Conservation (phyloP, 2,113 vertebrate genomes). For the Scophthalmus maximus region DNA sequence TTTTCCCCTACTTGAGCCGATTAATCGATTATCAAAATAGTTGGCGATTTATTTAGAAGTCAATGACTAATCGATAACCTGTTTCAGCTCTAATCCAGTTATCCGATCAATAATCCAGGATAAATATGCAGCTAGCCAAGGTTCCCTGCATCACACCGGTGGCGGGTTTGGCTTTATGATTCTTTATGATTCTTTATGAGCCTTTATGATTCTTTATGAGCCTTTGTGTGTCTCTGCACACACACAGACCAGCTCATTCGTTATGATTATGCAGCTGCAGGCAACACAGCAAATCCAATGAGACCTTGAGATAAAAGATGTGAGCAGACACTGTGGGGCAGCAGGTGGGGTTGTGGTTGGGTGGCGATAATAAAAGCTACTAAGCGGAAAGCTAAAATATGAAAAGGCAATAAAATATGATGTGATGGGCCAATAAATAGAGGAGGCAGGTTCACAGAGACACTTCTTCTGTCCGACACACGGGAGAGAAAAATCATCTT, state of each 20-base stretch:
- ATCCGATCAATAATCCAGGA: neutral
- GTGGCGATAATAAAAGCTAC: constrained; percentile 29
- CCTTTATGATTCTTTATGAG: neutral
- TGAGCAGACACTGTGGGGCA: constrained; percentile 25
- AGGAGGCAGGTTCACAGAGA: constrained; percentile 16
- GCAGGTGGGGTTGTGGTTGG: constrained; percentile 25
- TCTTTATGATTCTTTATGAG: neutral
- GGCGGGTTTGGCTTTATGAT: constrained; percentile 1
- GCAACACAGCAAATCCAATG: constrained; percentile 27
- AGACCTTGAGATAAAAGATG: constrained; percentile 26
- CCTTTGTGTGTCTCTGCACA: constrained; percentile 5
- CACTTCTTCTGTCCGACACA: no score
- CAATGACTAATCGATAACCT: no score
- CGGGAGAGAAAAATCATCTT: neutral
- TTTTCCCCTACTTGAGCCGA: no score
- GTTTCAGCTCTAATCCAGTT: no score
- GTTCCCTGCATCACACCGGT: neutral
- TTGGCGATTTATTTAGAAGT: no score
- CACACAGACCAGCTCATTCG: constrained; percentile 7
- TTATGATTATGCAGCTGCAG: constrained; percentile 31
- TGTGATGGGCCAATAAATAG: constrained; percentile 32
- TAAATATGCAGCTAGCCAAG: constrained; percentile 6
- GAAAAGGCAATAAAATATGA: constrained; percentile 43
- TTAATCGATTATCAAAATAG: no score
- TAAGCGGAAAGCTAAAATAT: constrained; percentile 38